Evolutionary conservation across 2,888 invertebrate species (phyloP), one percentile per base, ranked within the genome.

Genomic region (Halocaridina rubra): DNA sequence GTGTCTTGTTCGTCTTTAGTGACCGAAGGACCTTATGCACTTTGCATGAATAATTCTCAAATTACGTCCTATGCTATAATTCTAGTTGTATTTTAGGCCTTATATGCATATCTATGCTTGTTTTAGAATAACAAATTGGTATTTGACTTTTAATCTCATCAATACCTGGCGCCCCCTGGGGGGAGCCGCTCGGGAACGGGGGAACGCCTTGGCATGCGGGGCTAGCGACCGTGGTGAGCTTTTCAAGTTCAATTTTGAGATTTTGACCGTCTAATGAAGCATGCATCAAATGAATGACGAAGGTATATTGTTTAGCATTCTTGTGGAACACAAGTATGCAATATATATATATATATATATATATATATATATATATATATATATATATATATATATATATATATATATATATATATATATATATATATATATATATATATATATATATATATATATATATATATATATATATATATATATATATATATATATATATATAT

Each of bases 321-420:
- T 19, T 22, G 19, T 33, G 33, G 24, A 19, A 30, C 33, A 72
- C 30, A 72, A 32, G n/a, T 39, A 30, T 24, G 19, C 72, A 32
- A 72, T 72, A 53, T 80, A 71, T 67, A 46, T 64, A 30, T 61
- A 57, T 67, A 81, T 53, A 72, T 71, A 71, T 71, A 27, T 74
- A 74, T 76, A 33, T 75, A 64, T 61, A 53, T 81, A 57, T 61
- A 33, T 81, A 61, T 75, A 61, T 81, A 61, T 71, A 80, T 71
- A 72, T 71, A 46, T 80, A 80, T 80, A 46, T 80, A 72, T 72
- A 46, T 80, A 59, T 39, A 77, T 89, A 74, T 59, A 75, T 29
- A 74, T 88, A 39, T 80, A 67, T 32, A 46, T 80, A 91, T 90
- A 77, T 90, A 76, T 76, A 57, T 53, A 22, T 29, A 22, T 76